Percentiles rank a stretch among this genome's conserved stretches.
Conservation (phyloP, 2,797 vertebrate species). For the Pseudochaenichthys georgianus region DNA sequence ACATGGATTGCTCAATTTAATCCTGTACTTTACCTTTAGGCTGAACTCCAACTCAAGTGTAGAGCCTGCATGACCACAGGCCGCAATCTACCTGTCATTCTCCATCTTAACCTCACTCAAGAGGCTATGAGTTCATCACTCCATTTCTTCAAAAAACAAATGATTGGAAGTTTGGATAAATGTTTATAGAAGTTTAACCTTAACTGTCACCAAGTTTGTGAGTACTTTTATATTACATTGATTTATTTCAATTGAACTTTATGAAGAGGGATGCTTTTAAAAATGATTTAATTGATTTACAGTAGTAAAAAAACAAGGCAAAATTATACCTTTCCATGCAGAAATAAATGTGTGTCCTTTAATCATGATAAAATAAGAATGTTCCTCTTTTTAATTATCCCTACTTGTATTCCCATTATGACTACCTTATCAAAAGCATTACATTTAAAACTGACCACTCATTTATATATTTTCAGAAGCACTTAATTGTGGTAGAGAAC, state of each 20-base stretch:
- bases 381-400: background rate
- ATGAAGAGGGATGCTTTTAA: background rate
- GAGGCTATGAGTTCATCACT: slow-evolving; percentile 10
- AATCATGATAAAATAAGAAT: background rate
- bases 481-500: slow-evolving; percentile 1
- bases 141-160: background rate
- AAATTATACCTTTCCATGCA: background rate
- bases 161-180: background rate
- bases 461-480: slow-evolving; percentile 12
- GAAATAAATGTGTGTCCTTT: background rate
- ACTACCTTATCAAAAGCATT: slow-evolving; percentile 21
- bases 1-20: slow-evolving; percentile 30
- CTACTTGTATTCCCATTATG: background rate
- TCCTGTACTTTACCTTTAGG: slow-evolving; percentile 25
- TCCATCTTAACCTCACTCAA: slow-evolving; percentile 5
- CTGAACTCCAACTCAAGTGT: slow-evolving; percentile 20
- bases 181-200: background rate
- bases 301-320: background rate
- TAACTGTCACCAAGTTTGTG: background rate
- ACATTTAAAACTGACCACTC: background rate
- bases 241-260: background rate
- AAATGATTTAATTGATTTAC: background rate
- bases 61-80: slow-evolving; percentile 14
- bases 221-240: background rate
- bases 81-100: slow-evolving; percentile 19